Base-by-base conservation (phyloP, 2,113 vertebrate species). In the Phrynosoma platyrhinos region DNA sequence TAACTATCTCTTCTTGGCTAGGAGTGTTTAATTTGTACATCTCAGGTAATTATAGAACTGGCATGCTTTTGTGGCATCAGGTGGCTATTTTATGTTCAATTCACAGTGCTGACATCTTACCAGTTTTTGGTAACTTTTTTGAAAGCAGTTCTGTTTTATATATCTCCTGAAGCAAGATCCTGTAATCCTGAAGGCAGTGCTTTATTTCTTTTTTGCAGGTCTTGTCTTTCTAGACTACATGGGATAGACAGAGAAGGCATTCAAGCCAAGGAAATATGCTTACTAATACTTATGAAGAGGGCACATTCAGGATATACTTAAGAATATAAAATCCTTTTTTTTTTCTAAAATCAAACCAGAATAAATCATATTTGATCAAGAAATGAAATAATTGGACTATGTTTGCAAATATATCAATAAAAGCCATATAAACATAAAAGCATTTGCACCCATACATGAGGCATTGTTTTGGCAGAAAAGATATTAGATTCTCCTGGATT, bases 231-330 rank as follows among this genome's bases (percentile, higher is more conserved):
- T 64, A 12, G 36, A 23, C 76, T 85, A 32, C 9, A 62, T 25
- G 21, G 9, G n/a, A 53, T 21, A 58, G 1, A 6, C 21, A 5
- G 0, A 5, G 10, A 30, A 69, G 40, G 21, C 42, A 9, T 64
- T 36, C 13, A 12, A 18, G 14, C 7, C 23, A 71, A 25, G 10
- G 7, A 36, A 88, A 42, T 32, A 88, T 80, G 25, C 4, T 69
- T 25, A 27, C 23, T 79, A 3, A 40, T 7, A 87, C 10, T 0
- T 0, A 14, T 1, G 1, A 21, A 27, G 32, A 71, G 52, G 75
- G 12, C 66, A 4, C 3, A 4, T 42, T 88, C 62, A 16, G 27
- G 16, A n/a, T 8, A 78, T 9, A 30, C 23, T 47, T 64, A 10
- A 69, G 2, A 68, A 66, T 66, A 66, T 40, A 66, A 23, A 9